Conservation (phyloP, 2,113 vertebrate species). For the Orientallactaga bullata region DNA sequence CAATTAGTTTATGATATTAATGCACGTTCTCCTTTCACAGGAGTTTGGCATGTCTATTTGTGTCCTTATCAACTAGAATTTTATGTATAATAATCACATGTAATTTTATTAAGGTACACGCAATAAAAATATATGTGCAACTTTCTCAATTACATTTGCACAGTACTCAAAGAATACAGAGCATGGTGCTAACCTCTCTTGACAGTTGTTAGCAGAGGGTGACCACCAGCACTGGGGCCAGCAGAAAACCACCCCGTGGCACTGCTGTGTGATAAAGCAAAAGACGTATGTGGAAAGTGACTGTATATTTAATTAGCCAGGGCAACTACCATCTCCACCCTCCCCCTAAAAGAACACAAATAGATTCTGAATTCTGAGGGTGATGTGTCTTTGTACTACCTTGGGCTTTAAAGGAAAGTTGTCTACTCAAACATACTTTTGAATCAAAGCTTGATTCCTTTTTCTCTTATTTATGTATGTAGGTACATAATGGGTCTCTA, state of each 20-base stretch:
- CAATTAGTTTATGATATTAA: neutral
- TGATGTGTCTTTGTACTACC: neutral
- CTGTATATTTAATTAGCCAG: constrained; percentile 4
- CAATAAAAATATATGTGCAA: neutral
- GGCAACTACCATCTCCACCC: neutral
- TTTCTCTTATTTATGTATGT: no score
- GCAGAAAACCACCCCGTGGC: neutral
- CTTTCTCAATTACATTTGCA: neutral
- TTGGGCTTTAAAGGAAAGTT: neutral
- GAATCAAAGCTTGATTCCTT: neutral
- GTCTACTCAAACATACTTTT: neutral
- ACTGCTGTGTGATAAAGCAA: neutral
- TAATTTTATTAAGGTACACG: neutral
- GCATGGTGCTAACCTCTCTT: no score
- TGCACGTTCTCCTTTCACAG: neutral
- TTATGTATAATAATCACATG: neutral
- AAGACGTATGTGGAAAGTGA: constrained; percentile 29
- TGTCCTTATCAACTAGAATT: neutral
- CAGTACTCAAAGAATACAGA: no score
- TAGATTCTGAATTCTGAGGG: neutral
- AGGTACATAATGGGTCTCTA: no score
- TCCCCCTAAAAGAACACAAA: neutral
- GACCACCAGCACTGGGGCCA: no score
- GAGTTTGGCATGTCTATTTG: neutral
- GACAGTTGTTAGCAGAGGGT: no score